A percentile compares a stretch with the other conserved stretches of the same genome.
These are phyloP conservation scores for Bellardia pandia DNA, from an alignment of 2,888 invertebrate genomes.

Conservation along the genomic window DNA sequence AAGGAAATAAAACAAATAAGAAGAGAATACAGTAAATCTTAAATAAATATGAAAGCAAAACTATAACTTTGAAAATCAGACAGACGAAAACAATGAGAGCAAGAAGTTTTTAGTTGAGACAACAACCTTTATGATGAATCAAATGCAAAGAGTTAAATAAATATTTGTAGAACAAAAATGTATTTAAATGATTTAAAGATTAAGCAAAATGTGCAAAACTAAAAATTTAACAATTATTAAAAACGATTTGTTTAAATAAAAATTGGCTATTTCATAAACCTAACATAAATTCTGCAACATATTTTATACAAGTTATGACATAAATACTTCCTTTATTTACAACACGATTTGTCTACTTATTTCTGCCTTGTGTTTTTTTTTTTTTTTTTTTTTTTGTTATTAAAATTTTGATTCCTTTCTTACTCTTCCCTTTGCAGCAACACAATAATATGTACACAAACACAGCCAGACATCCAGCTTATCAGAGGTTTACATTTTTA, in stretches of 20 bases:
- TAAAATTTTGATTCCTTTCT: neutral
- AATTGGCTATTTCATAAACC: no score
- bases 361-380: no score
- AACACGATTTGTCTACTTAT: neutral
- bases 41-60: slow-evolving; percentile 33
- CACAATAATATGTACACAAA: neutral
- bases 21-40: slow-evolving; percentile 30
- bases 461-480: slow-evolving; percentile 52
- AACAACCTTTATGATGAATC: neutral
- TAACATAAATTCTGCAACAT: no score
- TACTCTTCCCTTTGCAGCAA: neutral
- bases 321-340: neutral
- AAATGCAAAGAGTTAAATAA: neutral
- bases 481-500: slow-evolving; percentile 54
- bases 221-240: no score
- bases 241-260: no score
- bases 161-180: neutral
- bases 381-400: neutral
- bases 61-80: neutral
- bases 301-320: no score
- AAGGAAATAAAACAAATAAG: slow-evolving; percentile 32
- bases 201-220: no score
- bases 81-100: neutral
- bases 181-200: neutral
- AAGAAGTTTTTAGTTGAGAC: neutral